Evolutionary conservation across 2,797 vertebrate species (phyloP), one percentile per base, ranked within the genome.

Genomic region (Odontamblyopus lacepedii): DNA sequence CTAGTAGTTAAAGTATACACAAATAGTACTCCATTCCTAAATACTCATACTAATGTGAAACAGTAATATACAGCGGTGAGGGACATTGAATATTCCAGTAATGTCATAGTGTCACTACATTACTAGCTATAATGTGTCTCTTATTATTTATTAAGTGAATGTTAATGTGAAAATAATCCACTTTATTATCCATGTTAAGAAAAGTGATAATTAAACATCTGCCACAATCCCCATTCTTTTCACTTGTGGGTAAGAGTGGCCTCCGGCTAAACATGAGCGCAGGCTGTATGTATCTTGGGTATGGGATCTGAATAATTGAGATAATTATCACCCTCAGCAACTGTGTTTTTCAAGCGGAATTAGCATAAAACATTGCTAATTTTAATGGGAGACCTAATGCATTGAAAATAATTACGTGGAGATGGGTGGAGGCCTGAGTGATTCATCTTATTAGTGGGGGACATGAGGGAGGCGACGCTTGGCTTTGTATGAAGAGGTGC

Each of bases 191-290:
- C 79, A 75, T 84, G 73, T 91, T 89, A 90, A 86, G 92, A 93
- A 92, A 89, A 81, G 87, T 79, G 90, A 87, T 92, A 92, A 94
- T 94, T 92, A 93, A 92, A 93, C 91, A 93, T 91, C 86, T 89
- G 79, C 87, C 84, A 90, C 27, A 83, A 85, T 91, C 91, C 90
- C 85, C 93, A 90, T 93, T 91, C 92, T 91, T 91, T 91, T 83
- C 87, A 90, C 89, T 92, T 92, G 91, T 90, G 85, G 82, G 84
- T 77, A 81, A 78, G 73, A 91, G 88, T 51, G 73, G 87, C 94
- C 91, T 32, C 66, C 60, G 91, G 93, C 90, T 27, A 79, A 88
- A 89, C 63, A 78, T 78, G 81, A 86, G 80, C 79, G 74, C 85
- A 70, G 86, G 83, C 86, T 84, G 86, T 71, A 60, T 87, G 87